Evolutionary conservation across 2,888 invertebrate genomes (phyloP).

Genomic region (Eupelmus urozonus): DNA sequence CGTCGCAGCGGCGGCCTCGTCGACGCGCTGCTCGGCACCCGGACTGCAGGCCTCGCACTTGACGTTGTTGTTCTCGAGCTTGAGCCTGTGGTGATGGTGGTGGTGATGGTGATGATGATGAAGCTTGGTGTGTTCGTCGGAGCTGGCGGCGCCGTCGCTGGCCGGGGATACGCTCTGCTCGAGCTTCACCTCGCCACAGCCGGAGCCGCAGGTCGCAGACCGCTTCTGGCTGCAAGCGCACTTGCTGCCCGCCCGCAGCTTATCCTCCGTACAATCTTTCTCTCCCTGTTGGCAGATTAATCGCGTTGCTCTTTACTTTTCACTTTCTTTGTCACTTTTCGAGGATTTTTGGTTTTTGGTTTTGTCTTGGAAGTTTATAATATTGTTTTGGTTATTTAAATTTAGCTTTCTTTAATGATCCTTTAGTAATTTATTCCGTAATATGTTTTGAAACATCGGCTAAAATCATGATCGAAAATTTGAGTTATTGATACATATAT

Average conservation of each 20-base stretch:
- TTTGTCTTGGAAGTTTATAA: no score
- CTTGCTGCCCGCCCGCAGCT: conserved; percentile 64
- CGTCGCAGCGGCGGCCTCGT: conserved; percentile 59
- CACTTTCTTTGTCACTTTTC: no score
- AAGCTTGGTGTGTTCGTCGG: background rate
- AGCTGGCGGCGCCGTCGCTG: conserved; percentile 62
- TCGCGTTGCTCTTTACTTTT: no score
- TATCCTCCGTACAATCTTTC: conserved; percentile 67
- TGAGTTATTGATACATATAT: no score
- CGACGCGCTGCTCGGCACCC: conserved; percentile 63
- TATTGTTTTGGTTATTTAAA: no score
- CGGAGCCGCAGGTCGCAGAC: conserved; percentile 33
- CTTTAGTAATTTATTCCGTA: no score
- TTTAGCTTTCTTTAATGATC: no score
- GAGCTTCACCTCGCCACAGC: conserved; percentile 73
- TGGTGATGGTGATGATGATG: conserved; percentile 49
- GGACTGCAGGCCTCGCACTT: conserved; percentile 73
- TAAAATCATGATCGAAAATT: no score
- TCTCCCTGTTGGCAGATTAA: conserved; percentile 69
- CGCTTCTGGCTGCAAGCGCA: conserved; percentile 70
- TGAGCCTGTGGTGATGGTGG: conserved; percentile 67
- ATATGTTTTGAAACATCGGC: no score
- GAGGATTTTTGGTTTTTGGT: no score
- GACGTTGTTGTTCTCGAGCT: conserved; percentile 75
- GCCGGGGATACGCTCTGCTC: conserved; percentile 71